Evolutionary conservation across 2,888 invertebrate genomes (phyloP), one percentile per base, ranked within the genome.

Genomic region (Spilarctia lutea): DNA sequence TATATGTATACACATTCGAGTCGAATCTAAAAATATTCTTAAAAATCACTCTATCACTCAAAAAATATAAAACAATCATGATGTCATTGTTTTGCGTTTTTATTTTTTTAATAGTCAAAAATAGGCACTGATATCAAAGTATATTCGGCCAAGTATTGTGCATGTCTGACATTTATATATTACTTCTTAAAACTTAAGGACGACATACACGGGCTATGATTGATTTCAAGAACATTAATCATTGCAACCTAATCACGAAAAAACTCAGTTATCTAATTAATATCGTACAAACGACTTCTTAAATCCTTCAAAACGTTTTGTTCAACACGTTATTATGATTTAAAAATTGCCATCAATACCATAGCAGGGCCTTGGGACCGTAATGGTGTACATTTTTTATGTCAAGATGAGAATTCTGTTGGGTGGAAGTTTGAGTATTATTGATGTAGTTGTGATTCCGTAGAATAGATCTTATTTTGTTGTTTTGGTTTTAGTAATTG

Each of bases 321-420:
- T 92, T 90, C 86, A 89, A 82, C 87, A 74, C 90, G 87, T 90
- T 90, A 91, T 92, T 92, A 71, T 71, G 78, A 72, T 79, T 78
- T 42, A 85, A 87, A 89, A 90, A 88, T 88, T 81, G 87, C 86
- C 70, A 73, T 73, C 75, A 56, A 70, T 65, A 66, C 81, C 76
- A 84, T 77, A 77, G 81, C 75, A 75, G 85, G 89, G 83, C 89
- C 90, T 91, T 91, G 89, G 85, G 80, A 82, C 83, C 78, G 79
- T 92, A 92, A 92, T 91, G 87, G 86, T 83, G 85, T 87, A 81
- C 87, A 91, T 91, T 92, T 92, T 92, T 90, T 79, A 77, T 42
- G 27, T 56, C 70, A 30, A 73, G 65, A 69, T 67, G 42, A 65
- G 69, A 65, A 72, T 70, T 33, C 33, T 11, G 35, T 67, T 66